Evolutionary conservation across 2,113 vertebrate genomes (phyloP).

Genomic region (Tonatia bakeri): DNA sequence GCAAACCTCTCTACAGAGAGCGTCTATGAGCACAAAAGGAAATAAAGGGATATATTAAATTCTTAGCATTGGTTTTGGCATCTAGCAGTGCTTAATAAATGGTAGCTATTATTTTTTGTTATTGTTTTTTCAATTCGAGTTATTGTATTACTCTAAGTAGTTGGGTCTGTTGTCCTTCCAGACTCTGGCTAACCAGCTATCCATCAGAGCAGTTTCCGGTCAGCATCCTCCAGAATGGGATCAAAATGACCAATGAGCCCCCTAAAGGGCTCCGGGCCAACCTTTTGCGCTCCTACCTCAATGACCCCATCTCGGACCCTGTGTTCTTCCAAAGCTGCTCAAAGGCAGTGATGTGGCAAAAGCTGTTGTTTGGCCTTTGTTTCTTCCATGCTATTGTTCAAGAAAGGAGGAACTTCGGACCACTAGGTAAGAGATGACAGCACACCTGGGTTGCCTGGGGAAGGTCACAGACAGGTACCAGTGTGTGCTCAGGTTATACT

Average conservation of each 20-base stretch:
- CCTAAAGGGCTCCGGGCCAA: slow-evolving; percentile 93
- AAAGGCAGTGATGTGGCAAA: slow-evolving; percentile 89
- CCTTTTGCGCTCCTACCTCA: slow-evolving; percentile 90
- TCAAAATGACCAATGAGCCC: slow-evolving; percentile 98
- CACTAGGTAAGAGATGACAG: slow-evolving; percentile 83
- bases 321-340: slow-evolving; percentile 87
- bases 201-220: slow-evolving; percentile 94
- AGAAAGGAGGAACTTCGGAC: slow-evolving; percentile 92
- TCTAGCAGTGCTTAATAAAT: background rate
- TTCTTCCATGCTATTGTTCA: slow-evolving; percentile 96
- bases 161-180: slow-evolving; percentile 66
- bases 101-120: background rate
- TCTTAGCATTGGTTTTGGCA: background rate
- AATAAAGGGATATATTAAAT: background rate
- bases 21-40: background rate
- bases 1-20: background rate
- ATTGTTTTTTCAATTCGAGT: background rate
- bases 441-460: background rate
- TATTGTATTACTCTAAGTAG: background rate
- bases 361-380: slow-evolving; percentile 91
- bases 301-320: slow-evolving; percentile 89
- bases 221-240: slow-evolving; percentile 93
- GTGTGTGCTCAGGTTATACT: background rate
- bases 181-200: slow-evolving; percentile 94
- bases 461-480: background rate